A percentile compares a stretch with the other conserved stretches of the same genome.
These are phyloP conservation scores for Chaetodon auriga DNA, from an alignment of 2,113 vertebrate genomes.

Conservation along the genomic window DNA sequence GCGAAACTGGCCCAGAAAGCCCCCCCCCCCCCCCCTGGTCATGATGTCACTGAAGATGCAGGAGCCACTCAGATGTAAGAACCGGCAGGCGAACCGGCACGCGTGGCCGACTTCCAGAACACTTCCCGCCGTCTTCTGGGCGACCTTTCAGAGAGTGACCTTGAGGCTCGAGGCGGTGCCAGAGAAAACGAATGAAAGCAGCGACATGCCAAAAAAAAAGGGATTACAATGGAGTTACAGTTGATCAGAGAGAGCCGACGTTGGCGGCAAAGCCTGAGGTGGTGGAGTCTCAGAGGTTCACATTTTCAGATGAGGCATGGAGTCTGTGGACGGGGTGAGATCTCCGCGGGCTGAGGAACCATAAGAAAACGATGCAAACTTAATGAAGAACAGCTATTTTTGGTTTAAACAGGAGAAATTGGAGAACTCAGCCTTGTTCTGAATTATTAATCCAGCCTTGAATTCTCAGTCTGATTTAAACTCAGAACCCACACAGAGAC, in stretches of 20 bases:
- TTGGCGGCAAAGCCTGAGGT: background rate
- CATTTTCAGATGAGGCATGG: slow-evolving; percentile 5
- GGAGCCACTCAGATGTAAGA: background rate
- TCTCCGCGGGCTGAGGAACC: background rate
- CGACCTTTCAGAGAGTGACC: slow-evolving; percentile 50
- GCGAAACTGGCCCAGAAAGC: background rate
- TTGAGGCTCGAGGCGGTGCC: slow-evolving; percentile 8
- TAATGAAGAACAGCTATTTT: slow-evolving; percentile 24
- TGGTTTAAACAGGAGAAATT: slow-evolving; percentile 7
- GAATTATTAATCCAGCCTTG: slow-evolving; percentile 34
- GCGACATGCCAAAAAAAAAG: background rate
- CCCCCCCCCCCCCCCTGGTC: background rate
- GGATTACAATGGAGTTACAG: background rate
- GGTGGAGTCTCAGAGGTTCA: background rate
- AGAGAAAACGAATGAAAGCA: slow-evolving; percentile 10
- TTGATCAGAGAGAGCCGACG: background rate
- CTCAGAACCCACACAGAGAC: background rate
- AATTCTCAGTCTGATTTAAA: background rate
- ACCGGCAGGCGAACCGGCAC: slow-evolving; percentile 8
- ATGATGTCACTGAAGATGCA: background rate
- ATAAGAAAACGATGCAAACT: background rate
- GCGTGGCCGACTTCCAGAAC: slow-evolving; percentile 40
- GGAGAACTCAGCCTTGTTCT: slow-evolving; percentile 6
- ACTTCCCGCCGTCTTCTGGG: slow-evolving; percentile 45
- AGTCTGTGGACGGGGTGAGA: background rate